phyloP scores from a whole-genome alignment of 2,113 vertebrate species.

The Grus americana region DNA sequence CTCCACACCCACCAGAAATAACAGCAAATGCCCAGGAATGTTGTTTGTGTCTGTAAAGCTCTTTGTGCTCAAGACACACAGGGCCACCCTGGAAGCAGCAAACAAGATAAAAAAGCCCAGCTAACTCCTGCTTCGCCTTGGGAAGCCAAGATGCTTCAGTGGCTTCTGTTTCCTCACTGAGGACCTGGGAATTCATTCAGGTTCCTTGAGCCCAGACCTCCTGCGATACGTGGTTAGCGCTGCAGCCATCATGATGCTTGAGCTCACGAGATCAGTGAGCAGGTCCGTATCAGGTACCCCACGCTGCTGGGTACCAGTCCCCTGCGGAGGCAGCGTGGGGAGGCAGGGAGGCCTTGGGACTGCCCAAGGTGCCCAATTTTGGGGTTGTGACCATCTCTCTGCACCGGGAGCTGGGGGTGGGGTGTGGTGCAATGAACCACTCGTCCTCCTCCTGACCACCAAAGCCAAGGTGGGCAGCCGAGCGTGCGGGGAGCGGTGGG shows the following conservation, averaged over 20 bases:
- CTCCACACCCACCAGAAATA: neutral
- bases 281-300: rapidly evolving
- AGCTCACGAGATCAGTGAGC: rapidly evolving
- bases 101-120: neutral
- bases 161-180: neutral
- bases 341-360: neutral
- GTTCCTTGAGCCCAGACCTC: neutral
- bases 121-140: neutral
- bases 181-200: neutral
- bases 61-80: neutral
- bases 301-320: rapidly evolving
- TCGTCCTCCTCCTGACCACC: neutral
- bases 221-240: rapidly evolving
- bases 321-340: rapidly evolving
- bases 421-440: rapidly evolving
- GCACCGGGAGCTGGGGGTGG: neutral
- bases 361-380: neutral
- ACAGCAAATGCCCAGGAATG: neutral
- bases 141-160: neutral
- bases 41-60: neutral
- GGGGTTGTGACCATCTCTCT: neutral
- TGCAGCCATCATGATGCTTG: rapidly evolving
- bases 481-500: rapidly evolving
- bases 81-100: neutral
- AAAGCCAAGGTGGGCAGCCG: neutral